Conservation (phyloP, 2,888 invertebrate species). For the Acronicta alni region DNA sequence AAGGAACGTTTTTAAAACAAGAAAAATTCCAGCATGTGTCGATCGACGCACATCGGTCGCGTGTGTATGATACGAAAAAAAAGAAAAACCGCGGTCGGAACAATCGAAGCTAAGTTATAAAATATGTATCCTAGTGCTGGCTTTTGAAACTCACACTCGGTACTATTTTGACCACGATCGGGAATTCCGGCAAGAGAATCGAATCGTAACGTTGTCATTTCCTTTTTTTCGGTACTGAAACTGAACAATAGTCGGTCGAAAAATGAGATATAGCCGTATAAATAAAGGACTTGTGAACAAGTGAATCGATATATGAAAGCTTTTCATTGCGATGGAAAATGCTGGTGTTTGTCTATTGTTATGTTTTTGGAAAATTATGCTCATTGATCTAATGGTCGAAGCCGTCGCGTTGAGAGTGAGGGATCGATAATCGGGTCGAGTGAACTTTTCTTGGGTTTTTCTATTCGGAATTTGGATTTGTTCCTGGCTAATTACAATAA, state of each 20-base stretch:
- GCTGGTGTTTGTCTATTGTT: neutral
- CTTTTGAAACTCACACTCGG: conserved; percentile 84
- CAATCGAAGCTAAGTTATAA: conserved; percentile 89
- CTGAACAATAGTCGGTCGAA: conserved; percentile 51
- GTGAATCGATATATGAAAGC: conserved; percentile 16
- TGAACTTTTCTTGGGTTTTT: too few species aligned
- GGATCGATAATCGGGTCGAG: too few species aligned
- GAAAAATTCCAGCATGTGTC: conserved; percentile 78
- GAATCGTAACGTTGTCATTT: conserved; percentile 66
- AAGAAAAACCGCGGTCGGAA: conserved; percentile 78
- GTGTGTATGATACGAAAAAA: conserved; percentile 77
- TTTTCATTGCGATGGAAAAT: conserved; percentile 34
- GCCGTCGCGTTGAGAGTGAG: too few species aligned
- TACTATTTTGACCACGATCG: conserved; percentile 86
- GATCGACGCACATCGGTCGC: conserved; percentile 80
- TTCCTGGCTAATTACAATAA: too few species aligned
- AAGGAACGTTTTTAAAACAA: conserved; percentile 60
- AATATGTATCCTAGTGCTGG: conserved; percentile 85
- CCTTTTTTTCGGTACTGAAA: conserved; percentile 53
- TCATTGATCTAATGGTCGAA: neutral
- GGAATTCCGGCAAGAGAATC: conserved; percentile 78
- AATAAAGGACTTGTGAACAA: conserved; percentile 34
- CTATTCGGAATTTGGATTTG: too few species aligned
- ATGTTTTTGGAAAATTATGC: conserved; percentile 14
- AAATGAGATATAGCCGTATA: conserved; percentile 46